A percentile compares a stretch with the other conserved stretches of the same genome.
Evolutionary conservation across 2,888 invertebrate genomes (phyloP).

Genomic region (Diaphora mendica): DNA sequence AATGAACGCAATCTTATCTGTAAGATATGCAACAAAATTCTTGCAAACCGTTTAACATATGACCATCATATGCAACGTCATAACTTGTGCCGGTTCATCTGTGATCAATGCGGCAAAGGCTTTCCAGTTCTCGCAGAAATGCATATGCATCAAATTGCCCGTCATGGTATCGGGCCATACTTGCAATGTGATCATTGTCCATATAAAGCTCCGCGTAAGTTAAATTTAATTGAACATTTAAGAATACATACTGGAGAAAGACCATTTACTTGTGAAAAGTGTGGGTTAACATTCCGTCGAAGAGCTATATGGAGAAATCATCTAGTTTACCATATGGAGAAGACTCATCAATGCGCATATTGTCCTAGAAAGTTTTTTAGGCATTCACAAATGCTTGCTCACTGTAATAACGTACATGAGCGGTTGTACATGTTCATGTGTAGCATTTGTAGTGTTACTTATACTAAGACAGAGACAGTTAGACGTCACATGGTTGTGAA

Average conservation of each 20-base stretch:
- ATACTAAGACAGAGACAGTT: conserved; percentile 71
- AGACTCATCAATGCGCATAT: conserved; percentile 67
- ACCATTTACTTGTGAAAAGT: conserved; percentile 78
- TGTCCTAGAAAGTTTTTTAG: conserved; percentile 73
- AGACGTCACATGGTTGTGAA: conserved; percentile 71
- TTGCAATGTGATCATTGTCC: conserved; percentile 71
- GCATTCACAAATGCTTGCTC: conserved; percentile 66
- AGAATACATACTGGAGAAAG: conserved; percentile 77
- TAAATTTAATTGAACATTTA: conserved; percentile 72
- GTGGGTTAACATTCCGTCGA: conserved; percentile 76
- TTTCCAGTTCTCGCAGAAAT: conserved; percentile 65
- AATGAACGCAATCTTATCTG: conserved; percentile 56
- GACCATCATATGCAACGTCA: conserved; percentile 76
- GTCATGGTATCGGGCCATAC: conserved; percentile 70
- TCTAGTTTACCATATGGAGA: conserved; percentile 73
- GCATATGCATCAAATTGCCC: conserved; percentile 66
- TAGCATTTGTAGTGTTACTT: conserved; percentile 69
- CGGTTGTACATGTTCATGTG: conserved; percentile 72
- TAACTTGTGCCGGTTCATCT: conserved; percentile 69
- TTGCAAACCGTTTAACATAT: conserved; percentile 67
- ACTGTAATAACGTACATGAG: conserved; percentile 74
- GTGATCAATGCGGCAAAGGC: conserved; percentile 77
- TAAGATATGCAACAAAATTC: conserved; percentile 65
- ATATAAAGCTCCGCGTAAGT: conserved; percentile 69
- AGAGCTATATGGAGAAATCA: conserved; percentile 76